Percentiles rank a stretch among this genome's conserved stretches.
Evolutionary conservation across 1,140 invertebrate species (phyloP).

Genomic region (Phymastichus coffea): DNA sequence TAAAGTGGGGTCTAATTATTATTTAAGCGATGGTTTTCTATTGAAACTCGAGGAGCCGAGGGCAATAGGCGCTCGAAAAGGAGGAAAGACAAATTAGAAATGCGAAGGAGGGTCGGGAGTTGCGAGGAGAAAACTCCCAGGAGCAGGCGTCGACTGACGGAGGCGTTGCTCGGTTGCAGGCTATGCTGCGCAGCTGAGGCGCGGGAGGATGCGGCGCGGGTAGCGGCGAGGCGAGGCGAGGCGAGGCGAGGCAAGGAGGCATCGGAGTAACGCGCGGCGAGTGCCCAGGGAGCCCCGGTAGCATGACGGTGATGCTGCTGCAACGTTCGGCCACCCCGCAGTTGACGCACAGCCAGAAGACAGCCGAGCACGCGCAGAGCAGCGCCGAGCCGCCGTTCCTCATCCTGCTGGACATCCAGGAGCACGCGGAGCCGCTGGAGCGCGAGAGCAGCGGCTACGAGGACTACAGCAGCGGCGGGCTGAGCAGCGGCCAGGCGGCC

Average conservation of each 20-base stretch:
- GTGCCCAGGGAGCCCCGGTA: constrained; percentile 47
- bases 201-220: neutral
- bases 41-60: too few species aligned
- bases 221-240: constrained; percentile 16
- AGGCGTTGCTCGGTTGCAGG: too few species aligned
- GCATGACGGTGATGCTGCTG: constrained; percentile 60
- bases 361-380: constrained; percentile 47
- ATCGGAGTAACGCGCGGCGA: constrained; percentile 33
- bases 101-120: too few species aligned
- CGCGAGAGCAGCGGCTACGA: constrained; percentile 29
- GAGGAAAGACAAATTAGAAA: too few species aligned
- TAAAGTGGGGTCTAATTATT: too few species aligned
- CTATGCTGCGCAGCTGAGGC: too few species aligned
- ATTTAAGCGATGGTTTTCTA: too few species aligned
- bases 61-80: too few species aligned
- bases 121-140: too few species aligned
- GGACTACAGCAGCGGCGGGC: constrained; percentile 24
- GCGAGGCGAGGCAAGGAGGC: constrained; percentile 22
- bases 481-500: constrained; percentile 10
- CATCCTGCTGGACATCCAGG: constrained; percentile 47
- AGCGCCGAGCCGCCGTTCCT: constrained; percentile 44
- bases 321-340: constrained; percentile 56
- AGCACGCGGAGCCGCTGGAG: constrained; percentile 39
- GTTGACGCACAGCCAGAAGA: constrained; percentile 53
- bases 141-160: too few species aligned